Evolutionary conservation across 2,888 invertebrate species (phyloP), one percentile per base, ranked within the genome.

Genomic region (Apodemia duryi): DNA sequence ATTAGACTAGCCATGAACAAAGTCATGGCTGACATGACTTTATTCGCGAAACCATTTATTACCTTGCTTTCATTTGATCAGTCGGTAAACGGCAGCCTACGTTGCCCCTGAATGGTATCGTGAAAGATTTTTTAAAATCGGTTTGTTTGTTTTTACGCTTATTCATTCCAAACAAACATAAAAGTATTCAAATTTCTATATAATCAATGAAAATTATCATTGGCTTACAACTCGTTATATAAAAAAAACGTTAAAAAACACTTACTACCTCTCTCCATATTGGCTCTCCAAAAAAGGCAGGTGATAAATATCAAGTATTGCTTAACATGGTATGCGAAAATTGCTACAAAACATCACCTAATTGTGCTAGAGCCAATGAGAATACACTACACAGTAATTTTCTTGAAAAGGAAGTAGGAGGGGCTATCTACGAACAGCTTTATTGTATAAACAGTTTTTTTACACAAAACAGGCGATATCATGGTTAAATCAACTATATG

Each of bases 291-390:
- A 76, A 76, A 75, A 73, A 72, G 76, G 71, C 62, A 63, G 65
- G 65, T 68, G 71, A 70, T 69, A 60, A 41, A 49, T 63, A 51
- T 51, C 49, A 51, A 51, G 65, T 67, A 65, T 66, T 57, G 61
- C 78, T 79, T 76, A 77, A 83, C 78, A 81, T 75, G 82, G 84
- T 72, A 72, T 75, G 83, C 81, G 83, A 86, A 82, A 75, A 71
- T 74, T 68, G 65, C 75, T 71, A 68, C 63, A 67, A 70, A 66
- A 69, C 66, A 69, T 38, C 64, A 65, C 65, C 67, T 72, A 70
- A 72, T 67, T 69, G 67, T 62, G 61, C 65, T 62, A 66, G 67
- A 65, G 66, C 72, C 72, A 72, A 72, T 72, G 70, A 68, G 62
- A 65, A 62, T 63, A 46, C 61, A 63, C 61, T 74, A 76, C 76